Evolutionary conservation across 2,888 invertebrate genomes (phyloP), one percentile per base, ranked within the genome.

Genomic region (Helobdella robusta): DNA sequence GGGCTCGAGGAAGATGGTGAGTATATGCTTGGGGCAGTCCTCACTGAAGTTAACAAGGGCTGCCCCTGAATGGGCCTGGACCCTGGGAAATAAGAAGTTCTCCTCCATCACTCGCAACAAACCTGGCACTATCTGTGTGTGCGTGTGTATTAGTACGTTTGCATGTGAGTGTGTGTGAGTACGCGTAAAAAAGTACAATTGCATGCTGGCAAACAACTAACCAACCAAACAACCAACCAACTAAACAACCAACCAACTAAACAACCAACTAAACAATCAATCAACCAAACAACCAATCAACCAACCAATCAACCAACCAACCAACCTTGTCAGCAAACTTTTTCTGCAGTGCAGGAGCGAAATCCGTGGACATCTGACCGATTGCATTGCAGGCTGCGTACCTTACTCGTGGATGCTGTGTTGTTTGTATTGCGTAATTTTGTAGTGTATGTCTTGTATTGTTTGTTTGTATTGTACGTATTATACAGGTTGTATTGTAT

Each of bases 31-130:
- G 0, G 97, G 94, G 79, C 97, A 97, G 80, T 97, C 97, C 82
- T 98, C 98, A 75, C 93, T 92, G 82, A 99, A 99, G 82, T 98
- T 99, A 1, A 99, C 97, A 70, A 98, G 83, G 59, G 98, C 98
- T 62, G 98, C 97, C 56, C 94, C 86, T 56, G 87, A 86, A 78
- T 87, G 87, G 68, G 89, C 89, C 82, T 91, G 89, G 68, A 98
- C 97, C 72, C 98, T 85, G 0, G 97, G 95, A 80, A 91, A 90
- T 6, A 84, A 85, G 74, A 89, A 87, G 78, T 97, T 93, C 73
- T 91, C 91, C 71, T 98, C 83, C 48, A 94, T 85, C 81, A 87
- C 84, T 48, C 97, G 81, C 40, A 98, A 83, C 44, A 98, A 82
- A 18, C 90, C 91, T 11, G 93, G 91, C 36, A 99, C 88, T 56